These are phyloP conservation scores for Gnathonemus longibarbis DNA, from an alignment of 2,113 vertebrate genomes.

Conservation along the genomic window DNA sequence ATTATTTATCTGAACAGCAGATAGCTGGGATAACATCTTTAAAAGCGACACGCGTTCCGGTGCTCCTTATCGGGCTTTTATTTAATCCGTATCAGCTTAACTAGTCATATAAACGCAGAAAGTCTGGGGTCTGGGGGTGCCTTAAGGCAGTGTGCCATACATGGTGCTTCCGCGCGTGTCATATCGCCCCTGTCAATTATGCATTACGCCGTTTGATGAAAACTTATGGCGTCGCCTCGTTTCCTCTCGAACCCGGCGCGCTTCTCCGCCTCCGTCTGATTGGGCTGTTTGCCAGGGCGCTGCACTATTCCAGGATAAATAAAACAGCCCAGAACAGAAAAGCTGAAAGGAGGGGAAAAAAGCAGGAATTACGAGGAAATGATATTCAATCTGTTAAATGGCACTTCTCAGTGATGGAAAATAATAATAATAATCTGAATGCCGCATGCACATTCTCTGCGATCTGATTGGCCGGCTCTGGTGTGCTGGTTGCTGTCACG, in stretches of 20 bases:
- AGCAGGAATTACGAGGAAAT: conserved; percentile 1
- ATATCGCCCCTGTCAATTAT: conserved; percentile 23
- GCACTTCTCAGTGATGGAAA: conserved; percentile 2
- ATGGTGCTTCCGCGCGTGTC: not conserved
- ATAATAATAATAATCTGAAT: conserved; percentile 23
- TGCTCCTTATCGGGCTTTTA: not conserved
- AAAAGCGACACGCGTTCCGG: not conserved
- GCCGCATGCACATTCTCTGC: conserved; percentile 11
- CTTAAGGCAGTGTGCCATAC: conserved; percentile 48
- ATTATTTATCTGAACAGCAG: not conserved
- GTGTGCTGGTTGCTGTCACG: conserved; percentile 20
- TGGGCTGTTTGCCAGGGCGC: conserved; percentile 7
- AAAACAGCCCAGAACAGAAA: conserved; percentile 21
- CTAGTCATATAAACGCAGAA: not conserved
- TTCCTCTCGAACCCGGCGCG: conserved; percentile 27
- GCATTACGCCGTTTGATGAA: conserved; percentile 31
- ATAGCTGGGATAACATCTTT: not conserved
- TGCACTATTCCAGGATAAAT: conserved; percentile 11
- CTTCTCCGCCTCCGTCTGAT: conserved; percentile 29
- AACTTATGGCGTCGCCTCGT: conserved; percentile 17
- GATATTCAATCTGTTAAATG: conserved; percentile 17
- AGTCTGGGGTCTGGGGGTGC: conserved; percentile 33
- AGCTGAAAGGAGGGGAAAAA: not conserved
- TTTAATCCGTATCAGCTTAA: not conserved
- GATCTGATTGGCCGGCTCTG: conserved; percentile 10